Conservation (phyloP, 2,797 vertebrate genomes). For the Rallus crepitans region DNA sequence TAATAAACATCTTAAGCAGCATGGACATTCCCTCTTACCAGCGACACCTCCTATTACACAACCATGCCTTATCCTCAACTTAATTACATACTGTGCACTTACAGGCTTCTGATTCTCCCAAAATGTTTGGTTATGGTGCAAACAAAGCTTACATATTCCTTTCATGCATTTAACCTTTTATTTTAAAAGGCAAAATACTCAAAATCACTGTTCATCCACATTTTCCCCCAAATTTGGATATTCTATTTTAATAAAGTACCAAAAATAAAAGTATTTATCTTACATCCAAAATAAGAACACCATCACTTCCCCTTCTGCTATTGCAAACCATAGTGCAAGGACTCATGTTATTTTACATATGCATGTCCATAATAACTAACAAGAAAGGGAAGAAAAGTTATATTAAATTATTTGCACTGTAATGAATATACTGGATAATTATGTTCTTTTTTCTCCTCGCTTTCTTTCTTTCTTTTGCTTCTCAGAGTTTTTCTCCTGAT, state of each 20-base stretch:
- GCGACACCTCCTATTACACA: neutral
- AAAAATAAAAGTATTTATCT: neutral
- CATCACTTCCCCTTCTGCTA: neutral
- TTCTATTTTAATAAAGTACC: neutral
- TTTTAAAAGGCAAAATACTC: neutral
- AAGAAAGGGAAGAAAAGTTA: constrained; percentile 11
- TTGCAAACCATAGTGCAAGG: neutral
- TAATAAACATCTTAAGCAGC: neutral
- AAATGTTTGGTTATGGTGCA: neutral
- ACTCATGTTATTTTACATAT: constrained; percentile 40
- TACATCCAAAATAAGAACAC: neutral
- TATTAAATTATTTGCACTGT: constrained; percentile 61
- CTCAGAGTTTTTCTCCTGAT: constrained; percentile 29
- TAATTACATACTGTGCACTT: neutral
- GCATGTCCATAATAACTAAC: constrained; percentile 30
- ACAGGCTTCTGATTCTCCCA: neutral
- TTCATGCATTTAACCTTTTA: neutral
- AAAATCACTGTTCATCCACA: neutral
- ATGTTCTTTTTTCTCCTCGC: constrained; percentile 38
- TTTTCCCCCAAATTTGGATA: neutral
- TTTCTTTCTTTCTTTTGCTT: constrained; percentile 64
- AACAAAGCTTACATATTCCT: accelerated
- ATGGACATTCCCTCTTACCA: neutral
- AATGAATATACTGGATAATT: constrained; percentile 47
- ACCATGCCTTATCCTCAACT: neutral